Percentiles rank a stretch among this genome's conserved stretches.
Evolutionary conservation across 92 coral and sea anemone genomes (phyloP).

Genomic region (Porites lobata): DNA sequence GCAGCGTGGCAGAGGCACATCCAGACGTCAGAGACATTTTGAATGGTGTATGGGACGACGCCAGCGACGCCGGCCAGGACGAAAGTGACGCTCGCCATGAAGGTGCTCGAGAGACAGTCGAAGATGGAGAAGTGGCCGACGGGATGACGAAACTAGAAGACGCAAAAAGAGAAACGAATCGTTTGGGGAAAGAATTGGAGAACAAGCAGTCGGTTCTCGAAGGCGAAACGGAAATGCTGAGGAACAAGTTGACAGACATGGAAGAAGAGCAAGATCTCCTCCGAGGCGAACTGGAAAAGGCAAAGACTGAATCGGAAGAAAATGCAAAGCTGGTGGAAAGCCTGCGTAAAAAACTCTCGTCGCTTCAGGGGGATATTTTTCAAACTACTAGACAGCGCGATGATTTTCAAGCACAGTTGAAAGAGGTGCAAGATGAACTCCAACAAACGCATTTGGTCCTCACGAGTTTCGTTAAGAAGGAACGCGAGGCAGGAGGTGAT

Average conservation of each 20-base stretch:
- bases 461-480: background rate
- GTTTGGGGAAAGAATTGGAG: background rate
- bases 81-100: background rate
- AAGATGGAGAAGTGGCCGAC: background rate
- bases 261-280: too few species aligned
- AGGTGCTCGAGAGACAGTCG: background rate
- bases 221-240: too few species aligned
- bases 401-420: background rate
- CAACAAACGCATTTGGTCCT: background rate
- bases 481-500: too few species aligned
- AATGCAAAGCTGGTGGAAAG: too few species aligned
- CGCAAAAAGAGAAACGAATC: background rate
- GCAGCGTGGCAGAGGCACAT: conserved; percentile 31
- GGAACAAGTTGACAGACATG: too few species aligned
- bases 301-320: too few species aligned
- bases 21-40: conserved; percentile 60
- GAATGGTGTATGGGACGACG: conserved; percentile 37
- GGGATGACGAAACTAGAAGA: background rate
- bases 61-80: conserved; percentile 37
- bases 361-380: too few species aligned
- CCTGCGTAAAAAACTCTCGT: too few species aligned
- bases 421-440: background rate
- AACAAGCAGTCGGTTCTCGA: too few species aligned
- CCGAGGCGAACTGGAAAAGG: too few species aligned
- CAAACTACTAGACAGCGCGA: too few species aligned